Evolutionary conservation across 2,113 vertebrate genomes (phyloP), one percentile per base, ranked within the genome.

Genomic region (Caranx ignobilis): DNA sequence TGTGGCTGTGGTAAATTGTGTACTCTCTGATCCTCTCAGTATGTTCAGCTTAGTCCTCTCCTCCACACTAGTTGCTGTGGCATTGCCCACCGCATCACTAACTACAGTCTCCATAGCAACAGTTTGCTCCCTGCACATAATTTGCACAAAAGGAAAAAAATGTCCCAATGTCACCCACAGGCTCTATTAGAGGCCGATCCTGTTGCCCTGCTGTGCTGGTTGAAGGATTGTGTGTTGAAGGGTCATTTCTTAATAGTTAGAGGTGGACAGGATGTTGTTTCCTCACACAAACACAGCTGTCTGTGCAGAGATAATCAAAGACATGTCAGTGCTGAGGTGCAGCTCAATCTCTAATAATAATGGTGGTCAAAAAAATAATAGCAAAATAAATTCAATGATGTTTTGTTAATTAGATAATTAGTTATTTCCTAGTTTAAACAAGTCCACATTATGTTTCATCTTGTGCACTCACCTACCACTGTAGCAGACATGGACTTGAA

Each of bases 21-120:
- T 78, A 43, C 70, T 74, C 54, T 79, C 71, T 82, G 73, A 81
- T 89, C 67, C 68, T 79, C 76, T 80, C 80, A 71, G 75, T 88
- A 70, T 85, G 84, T 78, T 90, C 79, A 72, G 71, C 71, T 83
- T 54, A 74, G 63, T 71, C 72, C 82, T 87, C 69, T 83, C 75
- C 81, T 85, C 59, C 69, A 79, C 80, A 76, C 61, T 78, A 81
- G 77, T 87, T 86, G 68, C 52, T 73, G 81, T 87, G 84, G 80
- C 84, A 91, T 89, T 88, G 71, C 82, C 83, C 77, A 78, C 79
- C 37, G 67, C 88, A 87, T 88, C 86, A 84, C 89, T 88, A 91
- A 91, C 89, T 85, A 86, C 84, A 34, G 88, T 94, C 91, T 88
- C 93, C 89, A 93, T 93, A 91, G 92, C 91, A 92, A 93, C 90